Conservation (phyloP, 2,888 invertebrate species). For the Cheilosia pagana region DNA sequence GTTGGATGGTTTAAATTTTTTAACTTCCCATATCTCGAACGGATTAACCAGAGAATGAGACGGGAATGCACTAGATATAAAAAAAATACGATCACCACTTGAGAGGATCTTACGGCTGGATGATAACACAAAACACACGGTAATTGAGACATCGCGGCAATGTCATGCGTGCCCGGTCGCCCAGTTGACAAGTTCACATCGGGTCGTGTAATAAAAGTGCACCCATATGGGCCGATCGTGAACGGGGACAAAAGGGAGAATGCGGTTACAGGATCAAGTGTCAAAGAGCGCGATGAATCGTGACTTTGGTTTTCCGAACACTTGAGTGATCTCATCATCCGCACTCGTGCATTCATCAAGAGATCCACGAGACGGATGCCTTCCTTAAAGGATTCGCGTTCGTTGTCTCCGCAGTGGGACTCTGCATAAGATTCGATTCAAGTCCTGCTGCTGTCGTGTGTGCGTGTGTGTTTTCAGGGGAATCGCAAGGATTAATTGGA, state of each 20-base stretch:
- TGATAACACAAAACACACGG: conserved; percentile 46
- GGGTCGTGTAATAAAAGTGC: conserved; percentile 54
- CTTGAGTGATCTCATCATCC: conserved; percentile 50
- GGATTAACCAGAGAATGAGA: conserved; percentile 59
- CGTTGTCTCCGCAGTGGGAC: not conserved
- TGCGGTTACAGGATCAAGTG: conserved; percentile 67
- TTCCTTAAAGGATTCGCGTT: conserved; percentile 50
- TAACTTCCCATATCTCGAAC: conserved; percentile 39
- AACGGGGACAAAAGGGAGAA: conserved; percentile 29
- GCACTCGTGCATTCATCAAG: conserved; percentile 53
- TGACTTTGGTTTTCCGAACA: conserved; percentile 33
- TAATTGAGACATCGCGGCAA: conserved; percentile 73
- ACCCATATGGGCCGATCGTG: not conserved
- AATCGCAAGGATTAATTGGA: conserved; percentile 75
- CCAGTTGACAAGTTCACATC: conserved; percentile 63
- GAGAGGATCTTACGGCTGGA: conserved; percentile 42
- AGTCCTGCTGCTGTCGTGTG: not conserved
- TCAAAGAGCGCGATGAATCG: conserved; percentile 52
- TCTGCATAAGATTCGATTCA: conserved; percentile 5
- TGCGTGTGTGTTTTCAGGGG: conserved; percentile 49
- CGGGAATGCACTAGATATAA: conserved; percentile 58
- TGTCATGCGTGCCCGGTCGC: conserved; percentile 62
- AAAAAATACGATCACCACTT: conserved; percentile 16
- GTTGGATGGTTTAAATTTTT: conserved; percentile 40
- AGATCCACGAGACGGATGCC: conserved; percentile 33